These are phyloP conservation scores for Adelges cooleyi DNA, from an alignment of 1,140 invertebrate genomes.

Conservation along the genomic window DNA sequence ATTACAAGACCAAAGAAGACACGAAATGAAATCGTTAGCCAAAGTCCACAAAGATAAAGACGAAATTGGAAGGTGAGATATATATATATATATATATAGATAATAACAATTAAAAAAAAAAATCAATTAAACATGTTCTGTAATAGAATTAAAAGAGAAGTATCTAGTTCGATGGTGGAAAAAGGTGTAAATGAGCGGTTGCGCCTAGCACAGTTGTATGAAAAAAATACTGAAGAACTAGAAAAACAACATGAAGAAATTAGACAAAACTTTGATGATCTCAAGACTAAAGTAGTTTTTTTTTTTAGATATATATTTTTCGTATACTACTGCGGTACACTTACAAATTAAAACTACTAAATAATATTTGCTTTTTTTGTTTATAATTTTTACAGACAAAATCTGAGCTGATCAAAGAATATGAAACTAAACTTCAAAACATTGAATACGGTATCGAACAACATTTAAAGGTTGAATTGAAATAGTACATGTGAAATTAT, in stretches of 20 bases:
- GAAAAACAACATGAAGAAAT: constrained; percentile 67
- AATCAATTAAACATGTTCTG: too few species aligned
- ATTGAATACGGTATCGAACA: neutral
- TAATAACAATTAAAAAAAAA: neutral
- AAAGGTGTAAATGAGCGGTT: constrained; percentile 70
- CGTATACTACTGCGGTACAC: too few species aligned
- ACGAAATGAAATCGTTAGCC: constrained; percentile 70
- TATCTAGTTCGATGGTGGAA: constrained; percentile 61
- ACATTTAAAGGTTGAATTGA: neutral
- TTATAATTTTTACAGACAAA: constrained; percentile 1
- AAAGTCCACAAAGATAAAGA: constrained; percentile 78
- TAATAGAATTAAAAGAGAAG: constrained; percentile 58
- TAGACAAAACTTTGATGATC: constrained; percentile 51
- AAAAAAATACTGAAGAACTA: constrained; percentile 60
- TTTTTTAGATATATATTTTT: neutral
- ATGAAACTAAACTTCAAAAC: constrained; percentile 5
- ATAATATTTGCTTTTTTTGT: neutral
- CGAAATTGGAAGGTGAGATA: constrained; percentile 61
- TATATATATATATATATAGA: neutral
- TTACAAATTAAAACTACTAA: too few species aligned
- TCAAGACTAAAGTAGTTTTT: constrained; percentile 52
- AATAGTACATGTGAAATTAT: neutral
- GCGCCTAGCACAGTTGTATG: constrained; percentile 58
- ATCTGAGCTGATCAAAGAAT: constrained; percentile 5
- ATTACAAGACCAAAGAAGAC: constrained; percentile 65